Evolutionary conservation across 2,797 vertebrate genomes (phyloP).

Genomic region (Hemibagrus guttatus): DNA sequence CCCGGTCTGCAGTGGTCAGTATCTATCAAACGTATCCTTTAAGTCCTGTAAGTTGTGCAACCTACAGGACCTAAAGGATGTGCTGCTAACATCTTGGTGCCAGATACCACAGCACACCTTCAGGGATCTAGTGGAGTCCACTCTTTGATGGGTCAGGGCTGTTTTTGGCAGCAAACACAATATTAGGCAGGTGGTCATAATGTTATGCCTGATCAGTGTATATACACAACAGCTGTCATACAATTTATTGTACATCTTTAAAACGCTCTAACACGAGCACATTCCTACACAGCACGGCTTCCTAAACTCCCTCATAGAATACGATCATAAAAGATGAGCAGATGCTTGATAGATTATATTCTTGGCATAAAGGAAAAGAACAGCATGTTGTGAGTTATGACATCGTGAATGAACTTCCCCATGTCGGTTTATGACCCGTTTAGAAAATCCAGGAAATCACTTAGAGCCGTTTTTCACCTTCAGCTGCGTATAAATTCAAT

Average conservation of each 20-base stretch:
- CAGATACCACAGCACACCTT: no score
- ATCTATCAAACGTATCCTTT: no score
- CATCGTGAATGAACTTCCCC: not conserved
- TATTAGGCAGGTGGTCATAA: no score
- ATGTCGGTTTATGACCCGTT: not conserved
- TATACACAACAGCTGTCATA: not conserved
- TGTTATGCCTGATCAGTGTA: no score
- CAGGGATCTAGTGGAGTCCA: no score
- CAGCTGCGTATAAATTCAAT: not conserved
- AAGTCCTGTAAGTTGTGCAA: no score
- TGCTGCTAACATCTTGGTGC: no score
- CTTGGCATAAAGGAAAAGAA: not conserved
- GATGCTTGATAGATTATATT: not conserved
- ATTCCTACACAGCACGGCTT: not conserved
- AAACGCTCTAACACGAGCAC: not conserved
- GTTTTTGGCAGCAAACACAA: no score
- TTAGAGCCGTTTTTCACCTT: not conserved
- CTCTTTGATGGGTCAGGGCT: no score
- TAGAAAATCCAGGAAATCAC: not conserved
- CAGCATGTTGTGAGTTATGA: not conserved
- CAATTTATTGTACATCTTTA: not conserved
- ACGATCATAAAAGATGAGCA: not conserved
- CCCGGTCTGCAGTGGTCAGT: no score
- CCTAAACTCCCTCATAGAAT: not conserved
- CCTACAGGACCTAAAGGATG: no score